These are phyloP conservation scores for Tipula confusa DNA, from an alignment of 2,888 invertebrate species.

Conservation along the genomic window DNA sequence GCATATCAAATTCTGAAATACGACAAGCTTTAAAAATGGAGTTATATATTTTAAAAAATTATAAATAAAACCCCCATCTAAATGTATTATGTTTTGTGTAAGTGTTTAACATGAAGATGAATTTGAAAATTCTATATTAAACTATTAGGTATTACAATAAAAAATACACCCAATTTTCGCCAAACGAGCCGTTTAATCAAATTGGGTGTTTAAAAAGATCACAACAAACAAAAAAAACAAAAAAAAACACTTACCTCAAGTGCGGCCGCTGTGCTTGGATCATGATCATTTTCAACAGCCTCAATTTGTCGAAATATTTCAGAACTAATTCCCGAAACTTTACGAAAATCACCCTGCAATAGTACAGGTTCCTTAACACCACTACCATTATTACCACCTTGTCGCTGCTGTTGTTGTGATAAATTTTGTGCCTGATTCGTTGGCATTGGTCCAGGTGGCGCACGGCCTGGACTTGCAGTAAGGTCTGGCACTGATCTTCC, in stretches of 20 bases:
- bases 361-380: slow-evolving; percentile 63
- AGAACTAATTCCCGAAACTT: slow-evolving; percentile 93
- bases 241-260: slow-evolving; percentile 60
- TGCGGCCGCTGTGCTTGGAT: slow-evolving; percentile 86
- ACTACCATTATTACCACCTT: slow-evolving; percentile 43
- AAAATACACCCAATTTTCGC: not conserved
- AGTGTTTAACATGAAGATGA: not conserved
- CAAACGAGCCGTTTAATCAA: not conserved
- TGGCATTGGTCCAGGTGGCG: slow-evolving; percentile 64
- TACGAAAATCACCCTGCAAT: slow-evolving; percentile 90
- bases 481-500: slow-evolving; percentile 88
- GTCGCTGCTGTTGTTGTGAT: slow-evolving; percentile 43
- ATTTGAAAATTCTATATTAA: not conserved
- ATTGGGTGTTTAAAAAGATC: not conserved
- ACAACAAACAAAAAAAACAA: slow-evolving; percentile 31
- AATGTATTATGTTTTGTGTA: not conserved
- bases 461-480: slow-evolving; percentile 83
- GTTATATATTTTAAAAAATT: too few species aligned
- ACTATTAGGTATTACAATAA: not conserved
- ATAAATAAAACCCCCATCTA: not conserved
- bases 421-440: slow-evolving; percentile 55
- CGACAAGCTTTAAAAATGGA: too few species aligned
- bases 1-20: too few species aligned
- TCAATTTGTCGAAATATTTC: slow-evolving; percentile 97
- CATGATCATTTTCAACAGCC: slow-evolving; percentile 92